Evolutionary conservation across 2,888 invertebrate species (phyloP).

Genomic region (Drosophila mettleri): DNA sequence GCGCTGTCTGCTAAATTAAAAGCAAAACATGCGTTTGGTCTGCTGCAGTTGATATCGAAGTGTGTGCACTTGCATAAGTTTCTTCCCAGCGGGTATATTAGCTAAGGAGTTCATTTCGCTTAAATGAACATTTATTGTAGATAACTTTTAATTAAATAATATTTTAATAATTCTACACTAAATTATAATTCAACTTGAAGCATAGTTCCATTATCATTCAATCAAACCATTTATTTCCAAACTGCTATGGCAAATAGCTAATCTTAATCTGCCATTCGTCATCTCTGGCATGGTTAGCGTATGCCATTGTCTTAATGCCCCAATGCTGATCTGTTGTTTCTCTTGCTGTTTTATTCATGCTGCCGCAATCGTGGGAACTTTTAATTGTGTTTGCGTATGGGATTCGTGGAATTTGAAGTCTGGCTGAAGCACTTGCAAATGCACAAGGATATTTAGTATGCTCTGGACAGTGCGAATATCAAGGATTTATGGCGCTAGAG

Average conservation of each 20-base stretch:
- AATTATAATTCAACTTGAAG: too few relatives aligned
- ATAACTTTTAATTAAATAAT: too few relatives aligned
- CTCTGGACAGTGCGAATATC: slow-evolving; percentile 66
- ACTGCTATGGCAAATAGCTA: too few relatives aligned
- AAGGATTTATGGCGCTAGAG: slow-evolving; percentile 64
- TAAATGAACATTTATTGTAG: too few relatives aligned
- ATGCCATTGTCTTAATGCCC: slow-evolving; percentile 8
- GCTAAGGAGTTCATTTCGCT: neutral
- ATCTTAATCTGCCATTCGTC: neutral
- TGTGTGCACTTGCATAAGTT: slow-evolving; percentile 23
- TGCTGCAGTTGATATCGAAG: slow-evolving; percentile 54
- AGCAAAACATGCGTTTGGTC: slow-evolving; percentile 77
- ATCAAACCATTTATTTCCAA: neutral
- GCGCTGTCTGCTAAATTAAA: slow-evolving; percentile 67
- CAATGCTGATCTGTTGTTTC: neutral
- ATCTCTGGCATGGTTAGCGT: slow-evolving; percentile 16
- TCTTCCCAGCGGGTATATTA: slow-evolving; percentile 3
- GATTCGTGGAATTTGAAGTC: slow-evolving; percentile 58
- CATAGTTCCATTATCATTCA: neutral
- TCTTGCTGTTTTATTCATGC: slow-evolving; percentile 72
- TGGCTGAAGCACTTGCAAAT: slow-evolving; percentile 55
- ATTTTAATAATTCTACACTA: too few relatives aligned
- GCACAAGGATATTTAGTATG: slow-evolving; percentile 72
- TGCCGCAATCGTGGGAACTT: slow-evolving; percentile 70
- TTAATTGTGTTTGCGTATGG: slow-evolving; percentile 72